Conservation (phyloP, 2,113 vertebrate species). For the Gymnogyps californianus region DNA sequence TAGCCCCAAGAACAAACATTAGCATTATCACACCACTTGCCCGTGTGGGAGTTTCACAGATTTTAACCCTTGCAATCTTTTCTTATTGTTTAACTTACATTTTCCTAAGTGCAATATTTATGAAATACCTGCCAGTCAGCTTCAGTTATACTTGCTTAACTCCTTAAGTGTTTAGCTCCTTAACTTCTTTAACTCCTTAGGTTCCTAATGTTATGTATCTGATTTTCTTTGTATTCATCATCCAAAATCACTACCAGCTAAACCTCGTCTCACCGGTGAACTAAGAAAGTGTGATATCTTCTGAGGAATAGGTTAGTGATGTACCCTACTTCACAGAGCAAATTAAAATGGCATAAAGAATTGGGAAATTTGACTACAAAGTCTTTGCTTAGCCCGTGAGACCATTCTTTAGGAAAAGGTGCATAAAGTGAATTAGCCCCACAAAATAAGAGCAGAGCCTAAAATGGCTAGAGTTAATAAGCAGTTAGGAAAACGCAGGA, state of each 20-base stretch:
- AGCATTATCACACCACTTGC: not conserved
- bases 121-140: not conserved
- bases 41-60: not conserved
- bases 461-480: not conserved
- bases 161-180: not conserved
- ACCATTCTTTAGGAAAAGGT: not conserved
- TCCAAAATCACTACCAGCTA: not conserved
- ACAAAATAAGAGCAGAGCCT: not conserved
- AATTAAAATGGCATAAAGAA: not conserved
- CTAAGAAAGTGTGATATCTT: not conserved
- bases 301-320: not conserved
- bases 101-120: not conserved
- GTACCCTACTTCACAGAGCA: rapidly evolving
- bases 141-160: not conserved
- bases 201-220: not conserved
- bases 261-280: not conserved
- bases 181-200: not conserved
- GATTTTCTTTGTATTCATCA: not conserved
- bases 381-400: rapidly evolving
- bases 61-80: not conserved
- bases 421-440: rapidly evolving
- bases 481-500: not conserved
- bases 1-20: not conserved
- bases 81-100: not conserved
- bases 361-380: not conserved